phyloP scores from a whole-genome alignment of 2,797 vertebrate genomes.

The Argyrosomus regius region DNA sequence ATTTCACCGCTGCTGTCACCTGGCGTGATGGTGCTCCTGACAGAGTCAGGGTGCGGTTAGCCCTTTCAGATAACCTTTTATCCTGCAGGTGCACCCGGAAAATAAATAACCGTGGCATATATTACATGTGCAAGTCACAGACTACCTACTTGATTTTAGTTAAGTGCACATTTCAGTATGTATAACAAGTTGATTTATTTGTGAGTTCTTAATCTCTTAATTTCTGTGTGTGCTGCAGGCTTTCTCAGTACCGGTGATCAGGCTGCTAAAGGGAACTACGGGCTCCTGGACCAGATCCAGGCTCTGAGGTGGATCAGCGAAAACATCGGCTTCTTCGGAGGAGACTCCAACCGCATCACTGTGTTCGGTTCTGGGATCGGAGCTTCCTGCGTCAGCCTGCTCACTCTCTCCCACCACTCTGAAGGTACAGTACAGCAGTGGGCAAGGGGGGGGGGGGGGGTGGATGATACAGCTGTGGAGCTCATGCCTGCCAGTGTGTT shows the following conservation, averaged over 20 bases:
- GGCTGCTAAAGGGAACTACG: slow-evolving; percentile 98
- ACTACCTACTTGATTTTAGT: neutral
- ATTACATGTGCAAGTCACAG: neutral
- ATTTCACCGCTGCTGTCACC: slow-evolving; percentile 64
- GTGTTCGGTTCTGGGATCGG: slow-evolving; percentile 98
- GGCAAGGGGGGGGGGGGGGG: neutral
- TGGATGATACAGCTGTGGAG: slow-evolving; percentile 24
- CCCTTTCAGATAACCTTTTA: slow-evolving; percentile 34
- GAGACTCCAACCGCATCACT: slow-evolving; percentile 96
- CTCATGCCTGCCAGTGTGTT: slow-evolving; percentile 48
- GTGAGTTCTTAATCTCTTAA: slow-evolving; percentile 15
- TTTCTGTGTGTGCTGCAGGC: slow-evolving; percentile 81
- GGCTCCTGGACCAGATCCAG: slow-evolving; percentile 98
- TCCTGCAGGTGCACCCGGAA: neutral
- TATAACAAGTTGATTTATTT: neutral
- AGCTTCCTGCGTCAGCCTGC: slow-evolving; percentile 97
- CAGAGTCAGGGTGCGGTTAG: slow-evolving; percentile 17
- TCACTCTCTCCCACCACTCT: slow-evolving; percentile 97
- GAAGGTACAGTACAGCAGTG: slow-evolving; percentile 88
- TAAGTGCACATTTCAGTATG: neutral
- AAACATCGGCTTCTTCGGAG: slow-evolving; percentile 98
- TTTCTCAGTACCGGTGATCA: slow-evolving; percentile 98
- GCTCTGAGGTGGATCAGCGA: slow-evolving; percentile 98
- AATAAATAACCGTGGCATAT: neutral
- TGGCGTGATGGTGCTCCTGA: slow-evolving; percentile 27